Evolutionary conservation across 2,888 invertebrate species (phyloP), one percentile per base, ranked within the genome.

Genomic region (Listrodromus nycthemerus): DNA sequence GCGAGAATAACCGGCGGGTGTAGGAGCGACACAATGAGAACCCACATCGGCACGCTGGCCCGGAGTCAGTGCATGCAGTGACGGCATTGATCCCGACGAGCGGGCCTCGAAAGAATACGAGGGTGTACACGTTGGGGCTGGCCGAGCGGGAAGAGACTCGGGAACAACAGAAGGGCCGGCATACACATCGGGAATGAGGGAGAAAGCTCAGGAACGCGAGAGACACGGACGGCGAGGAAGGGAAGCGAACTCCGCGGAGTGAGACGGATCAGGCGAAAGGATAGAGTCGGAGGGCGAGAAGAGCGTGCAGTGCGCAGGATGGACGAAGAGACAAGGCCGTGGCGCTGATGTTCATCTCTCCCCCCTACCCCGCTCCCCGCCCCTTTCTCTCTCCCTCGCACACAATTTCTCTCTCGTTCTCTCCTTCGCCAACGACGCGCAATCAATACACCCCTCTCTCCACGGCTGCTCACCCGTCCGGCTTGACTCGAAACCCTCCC

Each of bases 371-470:
- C 67, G 65, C 65, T 1, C 33, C 37, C 37, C 10, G 8, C 1
- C 84, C 85, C 82, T 67, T 71, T 74, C 75, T 73, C 69, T 24
- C 74, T 21, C 67, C 27, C 65, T 66, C 66, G 58, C 73, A 76
- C 76, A 65, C 66, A 45, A 66, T 52, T 66, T 69, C 67, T 50
- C 65, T 73, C 58, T 80, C 73, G 69, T 69, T 63, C 78, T 80
- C 85, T 61, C 89, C 85, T 82, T 83, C 88, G 87, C 88, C 81
- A 90, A 89, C 90, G 86, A 85, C 88, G 89, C 89, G 90, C 91
- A 92, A 92, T 92, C 92, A 92, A 92, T 92, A 92, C 91, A 86
- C 89, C 90, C 90, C 88, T 86, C 89, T 79, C 78, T 87, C 88
- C 58, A 69, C 78, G 69, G 69, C 70, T 70, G 75, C 66, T 70